A percentile compares a stretch with the other conserved stretches of the same genome.
Conservation (phyloP, 2,113 vertebrate species). For the Megalops atlanticus region DNA sequence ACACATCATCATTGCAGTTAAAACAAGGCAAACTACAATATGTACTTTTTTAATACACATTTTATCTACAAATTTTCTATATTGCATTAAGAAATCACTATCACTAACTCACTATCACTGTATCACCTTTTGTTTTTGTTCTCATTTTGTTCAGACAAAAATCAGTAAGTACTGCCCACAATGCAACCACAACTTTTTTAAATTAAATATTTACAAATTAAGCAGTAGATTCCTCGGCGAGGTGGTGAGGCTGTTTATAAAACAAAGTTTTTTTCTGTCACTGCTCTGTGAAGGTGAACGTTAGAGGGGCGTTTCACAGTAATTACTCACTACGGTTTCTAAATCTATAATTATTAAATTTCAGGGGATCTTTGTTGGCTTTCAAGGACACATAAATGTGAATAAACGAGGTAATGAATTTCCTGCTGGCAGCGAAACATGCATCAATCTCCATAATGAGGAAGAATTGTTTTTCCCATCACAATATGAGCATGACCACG, state of each 20-base stretch:
- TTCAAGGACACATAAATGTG: conserved; percentile 23
- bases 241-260: background rate
- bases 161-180: background rate
- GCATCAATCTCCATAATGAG: conserved; percentile 21
- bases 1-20: too few relatives aligned
- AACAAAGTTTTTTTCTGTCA: background rate
- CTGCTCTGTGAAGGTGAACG: conserved; percentile 14
- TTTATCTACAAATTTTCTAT: too few relatives aligned
- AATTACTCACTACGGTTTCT: conserved; percentile 18
- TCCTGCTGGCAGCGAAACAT: conserved; percentile 2
- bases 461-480: conserved; percentile 10
- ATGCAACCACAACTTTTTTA: background rate
- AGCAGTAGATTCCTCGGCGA: too few relatives aligned
- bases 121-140: too few relatives aligned
- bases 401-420: conserved; percentile 22
- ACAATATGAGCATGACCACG: background rate
- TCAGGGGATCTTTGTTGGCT: background rate
- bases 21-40: too few relatives aligned
- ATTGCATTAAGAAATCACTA: too few relatives aligned
- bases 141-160: background rate
- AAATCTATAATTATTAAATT: conserved; percentile 23
- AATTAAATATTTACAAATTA: background rate
- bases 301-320: conserved; percentile 3
- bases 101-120: too few relatives aligned
- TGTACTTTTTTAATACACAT: too few relatives aligned